Evolutionary conservation across 2,797 vertebrate species (phyloP), one percentile per base, ranked within the genome.

Genomic region (Eupleurogrammus muticus): DNA sequence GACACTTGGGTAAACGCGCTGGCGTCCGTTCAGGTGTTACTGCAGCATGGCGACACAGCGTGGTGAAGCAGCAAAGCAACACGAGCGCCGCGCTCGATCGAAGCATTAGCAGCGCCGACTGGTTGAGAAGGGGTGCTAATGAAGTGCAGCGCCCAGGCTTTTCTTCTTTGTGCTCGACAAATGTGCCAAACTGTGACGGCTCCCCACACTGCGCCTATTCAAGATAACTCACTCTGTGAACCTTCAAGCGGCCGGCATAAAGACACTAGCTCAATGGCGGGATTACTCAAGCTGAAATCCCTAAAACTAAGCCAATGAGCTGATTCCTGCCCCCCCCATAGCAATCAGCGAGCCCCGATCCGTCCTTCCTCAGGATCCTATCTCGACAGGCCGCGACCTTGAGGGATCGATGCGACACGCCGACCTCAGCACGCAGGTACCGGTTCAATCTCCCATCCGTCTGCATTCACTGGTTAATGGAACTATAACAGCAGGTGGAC

Each of bases 281-380:
- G 81, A 90, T 90, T 90, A 81, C 79, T 75, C 47, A 20, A 34
- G 78, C 57, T 76, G 73, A 81, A 88, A 89, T 90, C 70, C n/a
- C 85, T 86, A 84, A 89, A 88, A 83, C 81, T 85, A 82, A 90
- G 81, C 85, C 76, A 82, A 75, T 78, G 82, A 91, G 83, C 78
- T 86, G 83, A 89, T 85, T 86, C 83, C 75, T 81, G 80, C 86
- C 87, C 79, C 71, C 76, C 71, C 73, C 78, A 75, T 28, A n/a
- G 75, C 81, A 89, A 86, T 87, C 86, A 77, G 74, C 51, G 42
- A 6, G 66, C 78, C 76, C n/a, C 78, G 69, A 88, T 88, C 87
- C 66, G 69, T 66, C 77, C 74, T 35, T 70, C 82, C 72, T 85
- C 77, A 70, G 79, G 67, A 86, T 85, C 73, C 74, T 59, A 63